phyloP scores from a whole-genome alignment of 1,140 invertebrate species.

The Acromyrmex charruanus region DNA sequence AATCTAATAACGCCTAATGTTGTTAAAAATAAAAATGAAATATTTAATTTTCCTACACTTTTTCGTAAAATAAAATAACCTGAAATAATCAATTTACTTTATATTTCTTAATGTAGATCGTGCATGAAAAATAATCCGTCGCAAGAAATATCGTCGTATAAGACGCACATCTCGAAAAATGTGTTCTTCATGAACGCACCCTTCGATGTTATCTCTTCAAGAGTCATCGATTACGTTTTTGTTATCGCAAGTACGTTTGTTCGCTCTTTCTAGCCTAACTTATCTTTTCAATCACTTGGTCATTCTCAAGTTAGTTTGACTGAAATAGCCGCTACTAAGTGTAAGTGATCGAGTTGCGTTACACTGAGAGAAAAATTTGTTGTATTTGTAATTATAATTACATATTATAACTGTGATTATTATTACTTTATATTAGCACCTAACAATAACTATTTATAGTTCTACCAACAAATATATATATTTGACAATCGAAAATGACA shows the following conservation, averaged over 20 bases:
- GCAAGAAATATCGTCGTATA: not conserved
- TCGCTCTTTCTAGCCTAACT: not conserved
- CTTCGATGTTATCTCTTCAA: slow-evolving; percentile 36
- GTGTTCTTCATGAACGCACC: slow-evolving; percentile 18
- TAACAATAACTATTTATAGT: too few relatives aligned
- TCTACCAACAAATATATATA: too few relatives aligned
- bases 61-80: not conserved
- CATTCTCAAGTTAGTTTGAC: not conserved
- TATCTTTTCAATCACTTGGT: not conserved
- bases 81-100: too few relatives aligned
- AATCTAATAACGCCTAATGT: not conserved
- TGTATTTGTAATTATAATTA: too few relatives aligned
- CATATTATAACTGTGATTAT: too few relatives aligned
- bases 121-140: not conserved
- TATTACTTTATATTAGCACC: too few relatives aligned
- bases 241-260: slow-evolving; percentile 25
- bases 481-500: too few relatives aligned
- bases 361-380: too few relatives aligned
- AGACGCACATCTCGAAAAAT: not conserved
- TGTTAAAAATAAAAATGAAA: not conserved
- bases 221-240: slow-evolving; percentile 40
- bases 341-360: not conserved
- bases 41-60: slow-evolving; percentile 1
- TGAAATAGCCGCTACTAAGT: slow-evolving; percentile 38
- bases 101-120: not conserved